phyloP scores from a whole-genome alignment of 2,113 vertebrate species.

The Anhinga rufa region DNA sequence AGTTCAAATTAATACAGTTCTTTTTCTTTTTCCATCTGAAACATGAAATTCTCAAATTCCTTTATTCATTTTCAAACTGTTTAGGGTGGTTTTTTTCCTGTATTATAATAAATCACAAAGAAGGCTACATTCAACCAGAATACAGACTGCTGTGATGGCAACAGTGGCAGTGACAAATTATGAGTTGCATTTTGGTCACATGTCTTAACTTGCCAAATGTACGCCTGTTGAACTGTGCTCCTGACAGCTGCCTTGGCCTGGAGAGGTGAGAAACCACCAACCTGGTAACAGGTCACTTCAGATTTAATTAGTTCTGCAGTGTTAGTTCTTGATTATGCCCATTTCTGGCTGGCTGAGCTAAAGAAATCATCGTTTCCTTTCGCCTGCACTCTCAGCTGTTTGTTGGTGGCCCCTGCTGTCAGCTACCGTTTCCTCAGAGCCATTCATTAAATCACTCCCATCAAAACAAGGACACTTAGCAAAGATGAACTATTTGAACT shows the following conservation, averaged over 20 bases:
- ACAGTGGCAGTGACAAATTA: neutral
- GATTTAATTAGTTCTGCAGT: neutral
- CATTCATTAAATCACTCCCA: neutral
- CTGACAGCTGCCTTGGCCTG: neutral
- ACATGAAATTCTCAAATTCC: neutral
- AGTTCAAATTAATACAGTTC: neutral
- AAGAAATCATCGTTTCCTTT: neutral
- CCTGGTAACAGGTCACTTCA: neutral
- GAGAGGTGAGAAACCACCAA: neutral
- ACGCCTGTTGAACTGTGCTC: neutral
- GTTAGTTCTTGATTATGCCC: neutral
- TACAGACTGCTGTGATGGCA: neutral
- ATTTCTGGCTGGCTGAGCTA: neutral
- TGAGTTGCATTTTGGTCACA: neutral
- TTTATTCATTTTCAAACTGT: neutral
- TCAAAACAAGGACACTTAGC: neutral
- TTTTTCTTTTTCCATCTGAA: neutral
- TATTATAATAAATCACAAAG: neutral
- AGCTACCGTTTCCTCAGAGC: neutral
- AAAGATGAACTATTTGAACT: neutral
- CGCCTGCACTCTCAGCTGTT: neutral
- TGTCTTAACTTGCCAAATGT: neutral
- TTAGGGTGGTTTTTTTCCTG: accelerated
- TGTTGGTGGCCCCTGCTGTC: neutral
- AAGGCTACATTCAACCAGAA: neutral